phyloP scores from a whole-genome alignment of 2,888 invertebrate genomes.

The Heteropelma amictum region DNA sequence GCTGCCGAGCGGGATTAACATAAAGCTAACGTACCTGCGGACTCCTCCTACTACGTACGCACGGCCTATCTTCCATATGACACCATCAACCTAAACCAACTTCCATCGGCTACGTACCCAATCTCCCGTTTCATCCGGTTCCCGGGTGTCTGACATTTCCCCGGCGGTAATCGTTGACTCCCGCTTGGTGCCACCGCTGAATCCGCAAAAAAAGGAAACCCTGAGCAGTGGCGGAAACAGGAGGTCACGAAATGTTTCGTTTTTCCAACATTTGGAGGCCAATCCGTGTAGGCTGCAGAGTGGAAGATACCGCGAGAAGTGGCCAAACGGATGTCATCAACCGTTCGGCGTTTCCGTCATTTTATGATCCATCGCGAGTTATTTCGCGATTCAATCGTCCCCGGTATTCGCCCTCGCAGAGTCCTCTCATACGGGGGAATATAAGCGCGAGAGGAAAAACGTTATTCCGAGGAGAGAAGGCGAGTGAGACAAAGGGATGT shows the following conservation, averaged over 20 bases:
- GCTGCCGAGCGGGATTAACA: conserved; percentile 72
- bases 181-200: too few relatives aligned
- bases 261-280: too few relatives aligned
- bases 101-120: conserved; percentile 57
- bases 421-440: conserved; percentile 31
- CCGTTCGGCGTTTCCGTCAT: too few relatives aligned
- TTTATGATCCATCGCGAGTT: conserved; percentile 35
- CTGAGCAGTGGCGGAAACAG: too few relatives aligned
- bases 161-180: not conserved
- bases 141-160: conserved; percentile 23
- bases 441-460: conserved; percentile 47
- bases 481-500: conserved; percentile 46
- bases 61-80: conserved; percentile 48
- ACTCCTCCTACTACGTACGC: conserved; percentile 58
- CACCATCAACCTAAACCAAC: conserved; percentile 56
- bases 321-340: too few relatives aligned
- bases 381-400: conserved; percentile 60
- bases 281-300: too few relatives aligned
- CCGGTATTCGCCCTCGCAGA: not conserved
- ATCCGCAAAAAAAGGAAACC: too few relatives aligned
- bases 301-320: too few relatives aligned
- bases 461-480: conserved; percentile 43
- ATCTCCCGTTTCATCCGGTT: conserved; percentile 37
- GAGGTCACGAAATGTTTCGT: too few relatives aligned
- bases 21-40: conserved; percentile 69